Evolutionary conservation across 2,888 invertebrate species (phyloP).

Genomic region (Trichogramma dendrolimi): DNA sequence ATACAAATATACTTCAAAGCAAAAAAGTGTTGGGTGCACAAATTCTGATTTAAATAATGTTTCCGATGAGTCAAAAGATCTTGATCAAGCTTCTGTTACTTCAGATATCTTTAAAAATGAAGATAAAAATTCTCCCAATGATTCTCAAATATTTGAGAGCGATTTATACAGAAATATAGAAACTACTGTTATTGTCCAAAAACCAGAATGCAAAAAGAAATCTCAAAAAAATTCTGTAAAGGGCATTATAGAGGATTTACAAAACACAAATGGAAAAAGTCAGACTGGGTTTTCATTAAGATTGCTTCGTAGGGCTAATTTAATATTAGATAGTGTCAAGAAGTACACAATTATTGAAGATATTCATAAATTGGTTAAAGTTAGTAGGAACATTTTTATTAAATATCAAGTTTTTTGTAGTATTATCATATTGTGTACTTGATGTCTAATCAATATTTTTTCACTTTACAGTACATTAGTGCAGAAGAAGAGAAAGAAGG

Average conservation of each 20-base stretch:
- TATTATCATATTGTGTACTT: conserved; percentile 10
- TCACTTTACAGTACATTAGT: conserved; percentile 49
- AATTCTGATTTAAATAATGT: too few species aligned
- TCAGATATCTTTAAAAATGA: conserved; percentile 25
- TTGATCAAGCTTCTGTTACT: not conserved
- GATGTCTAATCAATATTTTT: not conserved
- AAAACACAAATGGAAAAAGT: conserved; percentile 33
- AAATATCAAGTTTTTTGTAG: conserved; percentile 7
- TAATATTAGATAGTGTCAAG: conserved; percentile 61
- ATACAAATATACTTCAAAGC: conserved; percentile 40
- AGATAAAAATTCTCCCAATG: conserved; percentile 30
- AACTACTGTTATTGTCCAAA: conserved; percentile 45
- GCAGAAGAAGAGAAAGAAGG: conserved; percentile 58
- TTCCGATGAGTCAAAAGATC: too few species aligned
- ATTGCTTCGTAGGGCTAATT: conserved; percentile 58
- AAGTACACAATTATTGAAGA: conserved; percentile 60
- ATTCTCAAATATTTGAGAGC: conserved; percentile 9
- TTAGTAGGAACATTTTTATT: conserved; percentile 26
- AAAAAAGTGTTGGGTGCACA: conserved; percentile 3
- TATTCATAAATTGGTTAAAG: conserved; percentile 53
- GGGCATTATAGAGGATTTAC: conserved; percentile 42
- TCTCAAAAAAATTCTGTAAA: conserved; percentile 34
- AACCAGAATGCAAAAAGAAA: conserved; percentile 37
- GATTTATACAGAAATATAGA: conserved; percentile 43
- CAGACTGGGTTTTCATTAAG: conserved; percentile 50